These are phyloP conservation scores for Trachelus iudaicus DNA, from an alignment of 2,888 invertebrate species.

Conservation along the genomic window DNA sequence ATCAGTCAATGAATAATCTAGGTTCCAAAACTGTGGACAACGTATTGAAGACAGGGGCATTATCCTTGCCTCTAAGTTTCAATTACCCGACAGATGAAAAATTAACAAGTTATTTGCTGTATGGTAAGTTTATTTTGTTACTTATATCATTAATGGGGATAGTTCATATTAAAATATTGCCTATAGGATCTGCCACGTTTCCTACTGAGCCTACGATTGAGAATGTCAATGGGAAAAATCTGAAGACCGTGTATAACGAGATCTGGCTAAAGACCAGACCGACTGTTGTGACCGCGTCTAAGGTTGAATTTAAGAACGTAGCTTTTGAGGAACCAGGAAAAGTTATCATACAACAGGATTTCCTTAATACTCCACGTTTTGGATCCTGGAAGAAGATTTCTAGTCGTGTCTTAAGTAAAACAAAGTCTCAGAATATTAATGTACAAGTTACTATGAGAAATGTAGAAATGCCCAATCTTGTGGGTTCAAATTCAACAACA, in stretches of 20 bases:
- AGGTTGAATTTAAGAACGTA: conserved; percentile 52
- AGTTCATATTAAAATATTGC: background rate
- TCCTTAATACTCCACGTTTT: conserved; percentile 64
- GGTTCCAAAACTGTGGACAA: conserved; percentile 25
- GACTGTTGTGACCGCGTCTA: conserved; percentile 42
- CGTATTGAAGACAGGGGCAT: conserved; percentile 46
- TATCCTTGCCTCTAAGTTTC: conserved; percentile 43
- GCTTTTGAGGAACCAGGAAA: conserved; percentile 35
- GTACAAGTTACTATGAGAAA: conserved; percentile 30
- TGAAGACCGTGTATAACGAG: conserved; percentile 57
- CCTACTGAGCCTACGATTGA: conserved; percentile 61
- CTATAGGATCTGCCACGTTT: conserved; percentile 66
- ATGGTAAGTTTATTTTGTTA: background rate
- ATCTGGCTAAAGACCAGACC: conserved; percentile 68
- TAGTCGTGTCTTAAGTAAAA: conserved; percentile 47
- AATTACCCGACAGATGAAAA: conserved; percentile 27
- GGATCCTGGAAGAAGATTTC: conserved; percentile 40
- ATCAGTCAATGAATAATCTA: conserved; percentile 18
- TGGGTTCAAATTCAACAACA: conserved; percentile 29
- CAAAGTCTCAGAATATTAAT: conserved; percentile 39
- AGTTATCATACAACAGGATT: conserved; percentile 58
- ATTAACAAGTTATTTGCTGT: conserved; percentile 33
- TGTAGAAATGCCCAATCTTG: conserved; percentile 30
- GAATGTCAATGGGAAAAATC: conserved; percentile 60
- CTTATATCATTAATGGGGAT: background rate